Conservation (phyloP, 1,140 invertebrate genomes). For the Drosophila asahinai region DNA sequence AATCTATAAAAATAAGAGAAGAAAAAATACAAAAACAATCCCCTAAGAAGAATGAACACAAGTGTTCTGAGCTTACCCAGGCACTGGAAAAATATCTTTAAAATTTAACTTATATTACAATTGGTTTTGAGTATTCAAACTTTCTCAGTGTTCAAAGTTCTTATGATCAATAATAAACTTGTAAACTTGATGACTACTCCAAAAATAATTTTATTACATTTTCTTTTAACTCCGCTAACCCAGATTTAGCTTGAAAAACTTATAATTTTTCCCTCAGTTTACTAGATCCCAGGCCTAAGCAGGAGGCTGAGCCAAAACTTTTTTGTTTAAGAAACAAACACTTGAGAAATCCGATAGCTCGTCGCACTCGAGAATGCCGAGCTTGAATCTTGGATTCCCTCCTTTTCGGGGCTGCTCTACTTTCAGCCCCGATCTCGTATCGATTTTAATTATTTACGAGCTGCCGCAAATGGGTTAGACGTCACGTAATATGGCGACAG, state of each 20-base stretch:
- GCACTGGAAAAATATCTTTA: constrained; percentile 16
- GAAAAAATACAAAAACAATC: constrained; percentile 24
- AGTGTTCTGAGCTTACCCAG: constrained; percentile 69
- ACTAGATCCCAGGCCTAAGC: constrained; percentile 6
- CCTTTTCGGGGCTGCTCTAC: constrained; percentile 45
- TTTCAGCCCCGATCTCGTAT: constrained; percentile 31
- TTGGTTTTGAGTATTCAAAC: too few species aligned
- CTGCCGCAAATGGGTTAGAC: constrained; percentile 79
- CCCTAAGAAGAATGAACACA: constrained; percentile 41
- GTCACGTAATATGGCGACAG: constrained; percentile 76
- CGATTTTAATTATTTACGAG: constrained; percentile 73
- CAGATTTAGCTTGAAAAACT: constrained; percentile 2
- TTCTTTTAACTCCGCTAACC: not conserved
- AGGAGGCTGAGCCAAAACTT: constrained; percentile 51
- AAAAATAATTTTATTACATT: too few species aligned
- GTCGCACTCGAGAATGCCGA: constrained; percentile 69
- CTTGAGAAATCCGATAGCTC: constrained; percentile 79
- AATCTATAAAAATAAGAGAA: constrained; percentile 25
- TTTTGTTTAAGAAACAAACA: constrained; percentile 46
- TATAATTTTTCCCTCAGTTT: constrained; percentile 3
- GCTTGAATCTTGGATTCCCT: constrained; percentile 64
- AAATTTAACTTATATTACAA: too few species aligned
- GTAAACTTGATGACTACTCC: not conserved
- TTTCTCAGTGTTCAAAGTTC: not conserved
- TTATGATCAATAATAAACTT: not conserved